A percentile compares a stretch with the other conserved stretches of the same genome.
Conservation (phyloP, 2,113 vertebrate species). For the Melanotaenia duboulayi region DNA sequence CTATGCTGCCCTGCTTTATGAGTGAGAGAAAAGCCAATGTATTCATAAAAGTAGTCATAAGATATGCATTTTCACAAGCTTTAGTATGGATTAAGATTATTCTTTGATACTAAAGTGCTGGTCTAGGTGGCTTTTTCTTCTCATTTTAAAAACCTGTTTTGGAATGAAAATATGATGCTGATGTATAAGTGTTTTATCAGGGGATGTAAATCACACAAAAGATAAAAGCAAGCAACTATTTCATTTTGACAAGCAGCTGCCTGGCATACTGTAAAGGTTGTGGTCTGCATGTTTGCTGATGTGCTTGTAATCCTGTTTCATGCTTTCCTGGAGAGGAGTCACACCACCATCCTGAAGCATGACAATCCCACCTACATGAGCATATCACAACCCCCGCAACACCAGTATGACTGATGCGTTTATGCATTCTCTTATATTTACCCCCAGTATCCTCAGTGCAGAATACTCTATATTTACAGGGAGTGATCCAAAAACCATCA, state of each 20-base stretch:
- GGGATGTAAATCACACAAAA: conserved; percentile 25
- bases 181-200: neutral
- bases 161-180: neutral
- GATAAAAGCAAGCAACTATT: conserved; percentile 28
- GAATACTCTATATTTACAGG: conserved; percentile 59
- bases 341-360: conserved; percentile 69
- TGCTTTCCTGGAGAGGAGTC: conserved; percentile 71
- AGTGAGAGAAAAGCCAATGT: neutral
- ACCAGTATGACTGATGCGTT: conserved; percentile 77
- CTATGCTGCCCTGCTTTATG: neutral
- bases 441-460: conserved; percentile 50
- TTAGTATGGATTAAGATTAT: neutral
- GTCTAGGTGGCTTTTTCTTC: neutral
- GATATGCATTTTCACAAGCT: neutral
- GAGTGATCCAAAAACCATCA: conserved; percentile 56
- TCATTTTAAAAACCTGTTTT: neutral
- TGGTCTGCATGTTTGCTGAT: conserved; percentile 67
- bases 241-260: conserved; percentile 58
- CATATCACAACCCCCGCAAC: conserved; percentile 69
- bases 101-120: neutral
- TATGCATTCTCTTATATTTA: conserved; percentile 70
- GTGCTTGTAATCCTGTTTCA: conserved; percentile 80
- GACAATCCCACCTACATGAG: conserved; percentile 78
- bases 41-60: neutral
- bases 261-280: conserved; percentile 52